Percentiles rank a stretch among this genome's conserved stretches.
Evolutionary conservation across 2,888 invertebrate species (phyloP).

Genomic region (Eristalis intricaria): DNA sequence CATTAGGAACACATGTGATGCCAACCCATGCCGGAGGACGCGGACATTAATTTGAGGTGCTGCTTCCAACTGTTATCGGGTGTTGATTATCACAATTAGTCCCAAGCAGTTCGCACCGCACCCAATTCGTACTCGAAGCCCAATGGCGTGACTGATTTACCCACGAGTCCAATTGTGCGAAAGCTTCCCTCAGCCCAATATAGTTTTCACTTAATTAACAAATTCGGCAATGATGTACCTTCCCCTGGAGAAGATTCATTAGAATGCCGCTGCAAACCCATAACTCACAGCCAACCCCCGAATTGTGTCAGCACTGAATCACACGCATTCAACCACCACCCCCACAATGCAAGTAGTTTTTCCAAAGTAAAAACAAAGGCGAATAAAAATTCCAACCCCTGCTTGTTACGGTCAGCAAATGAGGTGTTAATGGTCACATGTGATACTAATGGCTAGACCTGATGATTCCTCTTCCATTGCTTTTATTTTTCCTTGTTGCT

Average conservation of each 20-base stretch:
- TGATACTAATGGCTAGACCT: conserved; percentile 67
- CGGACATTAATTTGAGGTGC: neutral
- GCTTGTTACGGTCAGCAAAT: conserved; percentile 64
- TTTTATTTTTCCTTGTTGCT: conserved; percentile 6
- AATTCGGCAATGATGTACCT: conserved; percentile 26
- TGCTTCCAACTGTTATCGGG: neutral
- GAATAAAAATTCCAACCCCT: conserved; percentile 42
- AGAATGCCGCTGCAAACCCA: neutral
- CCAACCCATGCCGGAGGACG: neutral
- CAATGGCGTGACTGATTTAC: conserved; percentile 7
- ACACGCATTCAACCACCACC: neutral
- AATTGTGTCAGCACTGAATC: conserved; percentile 36
- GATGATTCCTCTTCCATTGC: conserved; percentile 43
- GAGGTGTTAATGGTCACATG: conserved; percentile 72
- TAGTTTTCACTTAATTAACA: conserved; percentile 40
- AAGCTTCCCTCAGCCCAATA: neutral
- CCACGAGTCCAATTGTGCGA: neutral
- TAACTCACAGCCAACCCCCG: conserved; percentile 54
- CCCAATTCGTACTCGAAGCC: neutral
- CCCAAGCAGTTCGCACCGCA: neutral
- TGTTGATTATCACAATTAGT: neutral
- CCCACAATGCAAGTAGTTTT: neutral
- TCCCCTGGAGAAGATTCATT: conserved; percentile 22
- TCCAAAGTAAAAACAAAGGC: conserved; percentile 45
- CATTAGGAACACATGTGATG: neutral